phyloP scores from a whole-genome alignment of 2,888 invertebrate genomes.

The Cataglyphis rosenhaueri region DNA sequence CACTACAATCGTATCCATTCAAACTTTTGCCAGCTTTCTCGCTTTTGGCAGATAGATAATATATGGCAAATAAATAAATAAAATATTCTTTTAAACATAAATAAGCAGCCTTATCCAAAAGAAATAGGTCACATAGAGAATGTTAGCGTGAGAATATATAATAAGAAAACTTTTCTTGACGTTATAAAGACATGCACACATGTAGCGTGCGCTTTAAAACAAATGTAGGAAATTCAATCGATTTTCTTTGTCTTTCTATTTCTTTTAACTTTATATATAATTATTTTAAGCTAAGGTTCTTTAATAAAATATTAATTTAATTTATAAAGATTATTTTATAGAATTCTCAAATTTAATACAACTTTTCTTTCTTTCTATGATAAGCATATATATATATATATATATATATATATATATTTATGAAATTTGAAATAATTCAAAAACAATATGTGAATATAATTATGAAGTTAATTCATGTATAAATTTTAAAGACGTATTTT shows the following conservation, averaged over 20 bases:
- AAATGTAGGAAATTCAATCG: constrained; percentile 10
- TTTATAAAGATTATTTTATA: constrained; percentile 1
- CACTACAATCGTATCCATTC: neutral
- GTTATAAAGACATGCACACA: neutral
- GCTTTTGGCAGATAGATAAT: neutral
- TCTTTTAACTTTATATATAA: neutral
- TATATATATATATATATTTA: neutral
- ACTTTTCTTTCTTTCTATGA: too few species aligned
- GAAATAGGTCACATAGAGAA: neutral
- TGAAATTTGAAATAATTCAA: neutral
- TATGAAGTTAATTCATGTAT: neutral
- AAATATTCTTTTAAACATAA: constrained; percentile 13
- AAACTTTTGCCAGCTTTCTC: constrained; percentile 6
- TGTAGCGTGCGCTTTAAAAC: neutral
- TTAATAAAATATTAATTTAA: neutral
- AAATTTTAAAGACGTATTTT: neutral
- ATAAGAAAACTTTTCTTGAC: constrained; percentile 15
- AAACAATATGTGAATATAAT: neutral
- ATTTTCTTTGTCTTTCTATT: neutral
- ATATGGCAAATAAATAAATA: constrained; percentile 17
- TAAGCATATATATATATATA: neutral
- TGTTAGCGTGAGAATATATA: neutral
- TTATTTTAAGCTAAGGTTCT: neutral
- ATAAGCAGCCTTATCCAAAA: neutral
- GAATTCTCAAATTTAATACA: neutral